phyloP scores from a whole-genome alignment of 2,113 vertebrate genomes.

The Platanista minor region DNA sequence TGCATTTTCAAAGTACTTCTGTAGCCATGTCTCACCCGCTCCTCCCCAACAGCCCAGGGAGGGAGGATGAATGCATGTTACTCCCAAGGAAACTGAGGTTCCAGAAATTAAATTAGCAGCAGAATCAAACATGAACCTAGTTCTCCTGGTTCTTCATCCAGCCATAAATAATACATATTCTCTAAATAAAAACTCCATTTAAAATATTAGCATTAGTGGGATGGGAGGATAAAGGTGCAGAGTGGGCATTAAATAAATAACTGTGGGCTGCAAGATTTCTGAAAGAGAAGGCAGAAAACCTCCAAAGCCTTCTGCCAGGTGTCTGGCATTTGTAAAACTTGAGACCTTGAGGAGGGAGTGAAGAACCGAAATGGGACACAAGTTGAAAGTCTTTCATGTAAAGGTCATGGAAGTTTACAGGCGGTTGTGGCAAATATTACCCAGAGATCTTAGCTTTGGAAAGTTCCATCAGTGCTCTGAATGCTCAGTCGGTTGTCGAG shows the following conservation, averaged over 20 bases:
- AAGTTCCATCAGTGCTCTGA: neutral
- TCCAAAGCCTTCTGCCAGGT: neutral
- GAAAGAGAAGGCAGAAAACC: neutral
- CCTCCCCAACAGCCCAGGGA: neutral
- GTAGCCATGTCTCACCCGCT: neutral
- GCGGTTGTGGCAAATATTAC: neutral
- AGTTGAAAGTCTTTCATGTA: neutral
- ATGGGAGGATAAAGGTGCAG: neutral
- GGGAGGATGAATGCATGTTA: neutral
- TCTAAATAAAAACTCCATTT: neutral
- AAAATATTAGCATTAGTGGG: neutral
- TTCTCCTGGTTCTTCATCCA: constrained; percentile 10
- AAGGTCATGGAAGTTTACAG: neutral
- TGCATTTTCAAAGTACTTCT: constrained; percentile 22
- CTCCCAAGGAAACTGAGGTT: neutral
- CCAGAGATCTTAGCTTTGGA: neutral
- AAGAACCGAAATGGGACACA: neutral
- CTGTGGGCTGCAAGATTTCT: neutral
- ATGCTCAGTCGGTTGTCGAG: neutral
- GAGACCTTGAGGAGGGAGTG: neutral
- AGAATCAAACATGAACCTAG: neutral
- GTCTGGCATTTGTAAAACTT: neutral
- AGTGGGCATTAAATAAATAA: constrained; percentile 32
- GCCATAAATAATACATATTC: constrained; percentile 45
- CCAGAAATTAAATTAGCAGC: constrained; percentile 40